Conservation (phyloP, 23 tunicate species). For the Botrylloides violaceus region DNA sequence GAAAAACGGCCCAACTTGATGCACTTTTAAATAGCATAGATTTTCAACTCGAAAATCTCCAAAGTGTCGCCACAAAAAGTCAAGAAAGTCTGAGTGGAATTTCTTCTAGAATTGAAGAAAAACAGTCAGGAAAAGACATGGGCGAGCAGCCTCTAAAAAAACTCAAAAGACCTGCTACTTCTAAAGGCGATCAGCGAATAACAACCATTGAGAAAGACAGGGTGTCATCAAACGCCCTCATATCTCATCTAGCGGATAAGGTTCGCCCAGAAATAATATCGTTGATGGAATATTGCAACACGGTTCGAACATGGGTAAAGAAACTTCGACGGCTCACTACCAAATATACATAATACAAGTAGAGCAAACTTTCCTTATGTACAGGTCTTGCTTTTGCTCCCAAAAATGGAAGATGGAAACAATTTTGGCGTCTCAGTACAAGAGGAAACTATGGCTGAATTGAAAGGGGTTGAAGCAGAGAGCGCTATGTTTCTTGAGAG, state of each 20-base stretch:
- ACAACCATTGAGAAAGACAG: background rate
- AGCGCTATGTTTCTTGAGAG: constrained; percentile 33
- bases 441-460: constrained; percentile 58
- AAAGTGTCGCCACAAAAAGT: constrained; percentile 31
- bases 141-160: constrained; percentile 16
- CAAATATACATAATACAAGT: too few species aligned
- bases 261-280: constrained; percentile 39
- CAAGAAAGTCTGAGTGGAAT: constrained; percentile 20
- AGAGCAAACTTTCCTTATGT: background rate
- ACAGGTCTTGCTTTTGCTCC: constrained; percentile 68
- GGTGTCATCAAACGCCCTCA: constrained; percentile 16
- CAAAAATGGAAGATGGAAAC: constrained; percentile 78
- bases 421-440: constrained; percentile 79
- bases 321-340: too few species aligned
- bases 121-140: background rate
- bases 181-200: background rate
- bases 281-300: constrained; percentile 46
- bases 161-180: background rate
- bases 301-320: constrained; percentile 69
- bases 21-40: constrained; percentile 13
- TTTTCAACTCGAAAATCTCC: constrained; percentile 32
- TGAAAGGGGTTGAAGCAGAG: constrained; percentile 58
- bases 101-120: background rate
- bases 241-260: constrained; percentile 18
- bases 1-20: constrained; percentile 50